phyloP scores from a whole-genome alignment of 2,888 invertebrate species.

The Phasia obesa region DNA sequence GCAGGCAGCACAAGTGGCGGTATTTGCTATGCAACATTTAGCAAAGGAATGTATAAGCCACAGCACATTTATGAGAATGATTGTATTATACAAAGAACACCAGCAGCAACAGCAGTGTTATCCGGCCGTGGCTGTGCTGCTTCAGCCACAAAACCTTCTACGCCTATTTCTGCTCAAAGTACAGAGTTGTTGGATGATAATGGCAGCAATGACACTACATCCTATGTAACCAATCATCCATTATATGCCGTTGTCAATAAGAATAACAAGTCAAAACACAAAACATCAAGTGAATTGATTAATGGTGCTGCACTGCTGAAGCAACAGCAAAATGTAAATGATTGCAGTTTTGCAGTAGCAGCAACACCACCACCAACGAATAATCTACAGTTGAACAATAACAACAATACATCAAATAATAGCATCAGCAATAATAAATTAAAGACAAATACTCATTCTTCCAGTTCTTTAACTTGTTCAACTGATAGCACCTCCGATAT shows the following conservation, averaged over 20 bases:
- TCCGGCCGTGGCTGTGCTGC: slow-evolving; percentile 42
- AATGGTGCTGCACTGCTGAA: slow-evolving; percentile 77
- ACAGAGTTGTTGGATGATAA: slow-evolving; percentile 42
- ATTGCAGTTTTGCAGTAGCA: slow-evolving; percentile 64
- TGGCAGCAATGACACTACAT: slow-evolving; percentile 11
- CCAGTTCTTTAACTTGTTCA: slow-evolving; percentile 55
- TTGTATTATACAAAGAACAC: slow-evolving; percentile 76
- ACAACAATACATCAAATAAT: slow-evolving; percentile 71
- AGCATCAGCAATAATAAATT: slow-evolving; percentile 73
- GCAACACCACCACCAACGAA: slow-evolving; percentile 74
- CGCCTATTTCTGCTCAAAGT: slow-evolving; percentile 38
- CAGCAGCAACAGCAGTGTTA: slow-evolving; percentile 25
- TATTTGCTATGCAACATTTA: slow-evolving; percentile 69
- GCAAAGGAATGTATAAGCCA: slow-evolving; percentile 71
- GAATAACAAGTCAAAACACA: slow-evolving; percentile 82
- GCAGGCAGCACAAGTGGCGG: slow-evolving; percentile 49
- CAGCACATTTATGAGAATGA: slow-evolving; percentile 80
- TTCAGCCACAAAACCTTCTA: slow-evolving; percentile 36
- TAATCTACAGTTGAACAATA: slow-evolving; percentile 70
- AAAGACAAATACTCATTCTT: slow-evolving; percentile 82
- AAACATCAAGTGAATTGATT: slow-evolving; percentile 73
- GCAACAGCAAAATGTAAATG: slow-evolving; percentile 72
- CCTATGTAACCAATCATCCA: slow-evolving; percentile 73
- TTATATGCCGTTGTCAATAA: slow-evolving; percentile 83
- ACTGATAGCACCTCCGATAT: slow-evolving; percentile 62